Conservation (phyloP, 2,888 invertebrate genomes). For the Microplitis deprimator region DNA sequence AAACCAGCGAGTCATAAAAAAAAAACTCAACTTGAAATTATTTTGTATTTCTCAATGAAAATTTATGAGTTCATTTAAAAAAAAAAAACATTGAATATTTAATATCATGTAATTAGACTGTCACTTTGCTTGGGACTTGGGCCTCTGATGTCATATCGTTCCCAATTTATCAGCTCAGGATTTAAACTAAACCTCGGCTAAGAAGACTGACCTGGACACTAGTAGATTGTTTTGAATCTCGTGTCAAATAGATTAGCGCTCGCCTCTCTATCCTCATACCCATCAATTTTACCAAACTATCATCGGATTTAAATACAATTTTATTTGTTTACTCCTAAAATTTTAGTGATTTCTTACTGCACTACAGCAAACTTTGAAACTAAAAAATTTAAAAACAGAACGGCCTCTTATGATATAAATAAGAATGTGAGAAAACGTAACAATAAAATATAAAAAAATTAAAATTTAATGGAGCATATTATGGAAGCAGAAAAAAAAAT, state of each 20-base stretch:
- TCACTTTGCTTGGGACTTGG: background rate
- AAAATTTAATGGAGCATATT: background rate
- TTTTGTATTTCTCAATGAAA: background rate
- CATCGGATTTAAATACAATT: no score
- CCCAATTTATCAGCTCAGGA: background rate
- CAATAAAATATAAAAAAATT: constrained; percentile 11
- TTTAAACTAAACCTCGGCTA: background rate
- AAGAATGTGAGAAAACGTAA: background rate
- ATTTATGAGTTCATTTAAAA: background rate
- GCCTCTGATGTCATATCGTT: background rate
- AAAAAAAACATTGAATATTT: background rate
- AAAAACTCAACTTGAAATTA: background rate
- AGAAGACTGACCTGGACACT: background rate
- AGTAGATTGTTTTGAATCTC: background rate
- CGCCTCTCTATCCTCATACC: background rate
- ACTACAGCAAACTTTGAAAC: background rate
- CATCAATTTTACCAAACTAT: background rate
- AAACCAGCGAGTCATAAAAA: background rate
- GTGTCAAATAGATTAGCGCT: background rate
- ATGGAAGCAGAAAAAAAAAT: constrained; percentile 5
- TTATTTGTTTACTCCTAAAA: background rate
- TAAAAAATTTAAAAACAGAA: background rate
- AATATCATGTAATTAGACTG: background rate
- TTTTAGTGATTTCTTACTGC: background rate
- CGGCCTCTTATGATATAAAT: background rate